Evolutionary conservation across 2,113 vertebrate species (phyloP).

Genomic region (Petromus typicus): DNA sequence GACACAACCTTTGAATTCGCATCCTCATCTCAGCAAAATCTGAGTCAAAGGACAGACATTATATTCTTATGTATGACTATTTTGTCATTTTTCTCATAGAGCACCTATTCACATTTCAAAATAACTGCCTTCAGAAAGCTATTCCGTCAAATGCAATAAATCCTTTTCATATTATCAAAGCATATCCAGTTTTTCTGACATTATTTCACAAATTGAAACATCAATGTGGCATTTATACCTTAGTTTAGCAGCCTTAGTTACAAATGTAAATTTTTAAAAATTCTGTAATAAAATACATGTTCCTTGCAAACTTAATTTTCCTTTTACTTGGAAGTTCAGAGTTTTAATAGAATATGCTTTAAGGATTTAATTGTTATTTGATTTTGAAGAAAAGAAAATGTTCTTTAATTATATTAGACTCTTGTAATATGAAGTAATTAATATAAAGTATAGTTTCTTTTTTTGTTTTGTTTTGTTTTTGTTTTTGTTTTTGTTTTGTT

Average conservation of each 20-base stretch:
- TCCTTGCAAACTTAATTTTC: neutral
- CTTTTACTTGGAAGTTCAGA: neutral
- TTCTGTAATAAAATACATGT: neutral
- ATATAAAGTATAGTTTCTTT: neutral
- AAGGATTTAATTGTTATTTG: neutral
- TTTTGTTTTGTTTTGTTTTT: too few species aligned
- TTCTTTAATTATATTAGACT: neutral
- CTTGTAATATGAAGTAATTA: neutral
- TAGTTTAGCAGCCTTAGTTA: too few species aligned
- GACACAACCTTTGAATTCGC: neutral
- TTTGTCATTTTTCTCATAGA: neutral
- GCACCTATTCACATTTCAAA: neutral
- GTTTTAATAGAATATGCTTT: neutral
- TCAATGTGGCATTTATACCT: neutral
- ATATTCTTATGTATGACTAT: neutral
- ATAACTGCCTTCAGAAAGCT: neutral
- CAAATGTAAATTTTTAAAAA: neutral
- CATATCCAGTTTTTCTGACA: neutral
- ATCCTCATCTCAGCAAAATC: accelerated
- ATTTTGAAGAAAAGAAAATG: neutral
- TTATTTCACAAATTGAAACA: neutral
- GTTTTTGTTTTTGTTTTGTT: too few species aligned
- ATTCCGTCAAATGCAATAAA: neutral
- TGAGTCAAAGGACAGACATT: neutral
- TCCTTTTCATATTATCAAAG: neutral